A percentile compares a stretch with the other conserved stretches of the same genome.
Conservation (phyloP, 2,888 invertebrate species). For the Hyposoter didymator region DNA sequence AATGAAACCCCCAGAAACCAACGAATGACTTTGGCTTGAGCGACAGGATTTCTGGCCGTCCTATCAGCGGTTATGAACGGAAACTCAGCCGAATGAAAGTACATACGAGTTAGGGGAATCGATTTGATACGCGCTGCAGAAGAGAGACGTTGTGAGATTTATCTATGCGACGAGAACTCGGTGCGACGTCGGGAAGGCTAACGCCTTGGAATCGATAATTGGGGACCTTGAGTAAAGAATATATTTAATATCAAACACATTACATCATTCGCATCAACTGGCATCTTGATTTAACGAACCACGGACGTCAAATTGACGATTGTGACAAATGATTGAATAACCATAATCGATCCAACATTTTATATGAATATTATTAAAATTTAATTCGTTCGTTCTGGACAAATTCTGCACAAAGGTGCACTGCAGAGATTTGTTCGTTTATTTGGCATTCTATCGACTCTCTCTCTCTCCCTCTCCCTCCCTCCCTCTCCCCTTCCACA, state of each 20-base stretch:
- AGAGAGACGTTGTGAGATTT: conserved; percentile 51
- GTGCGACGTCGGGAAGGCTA: conserved; percentile 12
- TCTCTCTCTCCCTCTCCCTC: not conserved
- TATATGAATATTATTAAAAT: not conserved
- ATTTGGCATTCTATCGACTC: too few species aligned
- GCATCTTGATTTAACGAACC: not conserved
- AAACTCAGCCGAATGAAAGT: conserved; percentile 28
- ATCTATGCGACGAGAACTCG: conserved; percentile 51
- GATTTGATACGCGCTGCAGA: conserved; percentile 9
- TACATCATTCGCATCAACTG: conserved; percentile 6
- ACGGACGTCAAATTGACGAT: conserved; percentile 1
- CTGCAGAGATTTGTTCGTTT: not conserved
- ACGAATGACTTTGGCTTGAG: not conserved
- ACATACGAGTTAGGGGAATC: conserved; percentile 38
- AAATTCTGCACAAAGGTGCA: not conserved
- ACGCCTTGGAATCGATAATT: conserved; percentile 59
- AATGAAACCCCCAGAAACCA: too few species aligned
- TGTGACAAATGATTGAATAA: not conserved
- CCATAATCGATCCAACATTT: not conserved
- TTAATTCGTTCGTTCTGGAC: not conserved
- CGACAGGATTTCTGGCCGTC: conserved; percentile 3
- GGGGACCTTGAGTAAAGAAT: conserved; percentile 33
- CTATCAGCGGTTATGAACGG: conserved; percentile 23
- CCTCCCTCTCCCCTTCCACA: too few species aligned
- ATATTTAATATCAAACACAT: conserved; percentile 16